Percentiles rank a stretch among this genome's conserved stretches.
These are phyloP conservation scores for Lingula anatina DNA, from an alignment of 2,888 invertebrate species.

Conservation along the genomic window DNA sequence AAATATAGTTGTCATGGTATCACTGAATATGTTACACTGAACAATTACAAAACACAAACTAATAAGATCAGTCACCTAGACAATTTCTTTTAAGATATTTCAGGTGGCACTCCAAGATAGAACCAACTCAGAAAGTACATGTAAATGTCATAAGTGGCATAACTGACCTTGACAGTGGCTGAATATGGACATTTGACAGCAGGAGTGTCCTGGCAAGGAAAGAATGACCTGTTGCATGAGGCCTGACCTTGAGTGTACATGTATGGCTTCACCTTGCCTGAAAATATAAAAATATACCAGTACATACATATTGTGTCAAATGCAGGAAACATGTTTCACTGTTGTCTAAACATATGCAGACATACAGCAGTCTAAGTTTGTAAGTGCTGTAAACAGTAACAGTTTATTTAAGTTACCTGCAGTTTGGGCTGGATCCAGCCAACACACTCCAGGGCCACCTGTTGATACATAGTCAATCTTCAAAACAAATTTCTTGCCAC, in stretches of 20 bases:
- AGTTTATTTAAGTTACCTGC: constrained; percentile 14
- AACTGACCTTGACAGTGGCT: constrained; percentile 19
- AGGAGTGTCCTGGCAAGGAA: constrained; percentile 25
- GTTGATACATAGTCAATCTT: constrained; percentile 9
- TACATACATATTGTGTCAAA: neutral
- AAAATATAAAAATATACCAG: neutral
- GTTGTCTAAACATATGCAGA: neutral
- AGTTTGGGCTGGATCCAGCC: constrained; percentile 22
- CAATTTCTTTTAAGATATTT: too few species aligned
- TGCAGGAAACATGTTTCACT: neutral
- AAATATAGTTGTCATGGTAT: too few species aligned
- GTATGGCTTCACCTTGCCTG: constrained; percentile 18
- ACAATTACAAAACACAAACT: too few species aligned
- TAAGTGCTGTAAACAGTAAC: neutral
- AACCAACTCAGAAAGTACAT: too few species aligned
- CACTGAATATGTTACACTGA: too few species aligned
- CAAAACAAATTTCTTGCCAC: constrained; percentile 10
- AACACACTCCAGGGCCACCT: constrained; percentile 18
- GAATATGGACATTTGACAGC: constrained; percentile 20
- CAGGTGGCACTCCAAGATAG: too few species aligned
- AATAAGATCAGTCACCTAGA: too few species aligned
- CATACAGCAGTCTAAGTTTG: neutral
- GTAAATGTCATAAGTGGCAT: too few species aligned
- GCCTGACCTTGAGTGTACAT: constrained; percentile 24
- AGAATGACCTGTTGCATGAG: constrained; percentile 19